Conservation (phyloP, 2,888 invertebrate genomes). For the Trisateles emortualis region DNA sequence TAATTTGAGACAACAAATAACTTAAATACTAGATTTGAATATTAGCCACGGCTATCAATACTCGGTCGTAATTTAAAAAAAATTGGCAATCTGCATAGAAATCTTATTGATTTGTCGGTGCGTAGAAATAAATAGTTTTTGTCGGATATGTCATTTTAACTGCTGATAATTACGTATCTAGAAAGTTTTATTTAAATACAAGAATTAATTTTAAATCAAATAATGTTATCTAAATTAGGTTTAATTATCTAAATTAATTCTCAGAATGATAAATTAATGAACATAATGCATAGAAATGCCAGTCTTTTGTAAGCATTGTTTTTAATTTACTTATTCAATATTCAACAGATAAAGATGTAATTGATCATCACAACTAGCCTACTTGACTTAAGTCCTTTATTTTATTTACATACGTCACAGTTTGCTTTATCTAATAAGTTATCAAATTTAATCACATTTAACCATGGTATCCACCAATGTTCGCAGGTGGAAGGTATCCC, state of each 20-base stretch:
- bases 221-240: no score
- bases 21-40: slow-evolving; percentile 25
- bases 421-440: not conserved
- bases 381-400: not conserved
- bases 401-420: not conserved
- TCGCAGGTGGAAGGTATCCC: slow-evolving; percentile 14
- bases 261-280: no score
- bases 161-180: no score
- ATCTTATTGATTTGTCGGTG: slow-evolving; percentile 26
- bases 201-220: no score
- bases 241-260: no score
- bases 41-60: slow-evolving; percentile 23
- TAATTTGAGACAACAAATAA: slow-evolving; percentile 15
- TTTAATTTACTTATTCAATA: slow-evolving; percentile 6
- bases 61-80: slow-evolving; percentile 12
- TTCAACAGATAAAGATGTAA: not conserved
- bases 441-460: not conserved
- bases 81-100: slow-evolving; percentile 7
- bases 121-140: not conserved
- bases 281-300: no score
- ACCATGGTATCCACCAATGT: slow-evolving; percentile 1
- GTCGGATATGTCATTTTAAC: no score
- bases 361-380: not conserved
- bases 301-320: no score
- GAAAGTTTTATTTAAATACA: no score